These are phyloP conservation scores for Cyrtonyx montezumae DNA, from an alignment of 2,113 vertebrate species.

Conservation along the genomic window DNA sequence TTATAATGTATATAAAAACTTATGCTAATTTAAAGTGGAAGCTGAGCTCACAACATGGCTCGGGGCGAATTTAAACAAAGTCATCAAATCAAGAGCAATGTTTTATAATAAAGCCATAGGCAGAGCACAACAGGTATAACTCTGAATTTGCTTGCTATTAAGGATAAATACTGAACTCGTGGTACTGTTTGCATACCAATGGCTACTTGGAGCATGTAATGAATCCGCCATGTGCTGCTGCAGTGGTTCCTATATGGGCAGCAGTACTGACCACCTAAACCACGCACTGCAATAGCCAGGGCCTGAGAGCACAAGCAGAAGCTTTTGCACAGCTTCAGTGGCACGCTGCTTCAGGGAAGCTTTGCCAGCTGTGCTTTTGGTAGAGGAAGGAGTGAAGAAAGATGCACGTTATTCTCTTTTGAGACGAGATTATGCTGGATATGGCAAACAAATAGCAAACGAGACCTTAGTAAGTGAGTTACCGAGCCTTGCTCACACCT, in stretches of 20 bases:
- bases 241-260: not conserved
- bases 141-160: not conserved
- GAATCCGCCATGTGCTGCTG: not conserved
- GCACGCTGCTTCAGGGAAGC: accelerated
- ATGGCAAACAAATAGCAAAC: not conserved
- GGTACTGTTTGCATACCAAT: not conserved
- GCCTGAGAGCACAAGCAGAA: not conserved
- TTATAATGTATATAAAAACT: not conserved
- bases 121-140: conserved; percentile 12
- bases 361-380: accelerated
- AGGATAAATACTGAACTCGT: not conserved
- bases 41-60: not conserved
- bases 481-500: too few relatives aligned
- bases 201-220: not conserved
- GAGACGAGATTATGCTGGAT: not conserved
- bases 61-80: conserved; percentile 4
- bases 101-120: conserved; percentile 2
- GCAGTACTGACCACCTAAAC: not conserved
- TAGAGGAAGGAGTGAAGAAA: not conserved
- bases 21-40: conserved; percentile 3
- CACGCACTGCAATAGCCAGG: not conserved
- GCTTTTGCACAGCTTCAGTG: not conserved
- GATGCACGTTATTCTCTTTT: not conserved
- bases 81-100: not conserved
- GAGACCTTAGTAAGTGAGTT: too few relatives aligned